phyloP scores from a whole-genome alignment of 2,888 invertebrate species.

The Boloria selene region DNA sequence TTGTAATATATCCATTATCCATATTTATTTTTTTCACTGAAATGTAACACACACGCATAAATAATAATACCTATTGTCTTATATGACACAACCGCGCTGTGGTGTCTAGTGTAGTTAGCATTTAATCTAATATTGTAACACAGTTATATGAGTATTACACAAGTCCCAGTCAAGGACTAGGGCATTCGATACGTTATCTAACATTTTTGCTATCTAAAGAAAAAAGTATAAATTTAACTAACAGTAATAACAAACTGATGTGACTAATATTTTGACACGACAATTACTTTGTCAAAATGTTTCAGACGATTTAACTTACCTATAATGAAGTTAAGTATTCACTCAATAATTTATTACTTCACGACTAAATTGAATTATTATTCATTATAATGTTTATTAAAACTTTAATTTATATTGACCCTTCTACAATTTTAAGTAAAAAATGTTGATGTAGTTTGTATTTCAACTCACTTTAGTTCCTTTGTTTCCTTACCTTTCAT shows the following conservation, averaged over 20 bases:
- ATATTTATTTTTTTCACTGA: not conserved
- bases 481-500: slow-evolving; percentile 18
- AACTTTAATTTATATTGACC: no score
- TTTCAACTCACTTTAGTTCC: slow-evolving; percentile 3
- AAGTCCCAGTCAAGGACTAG: slow-evolving; percentile 33
- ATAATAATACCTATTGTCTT: not conserved
- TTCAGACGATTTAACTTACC: no score
- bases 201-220: slow-evolving; percentile 20
- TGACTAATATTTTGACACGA: not conserved
- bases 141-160: slow-evolving; percentile 34
- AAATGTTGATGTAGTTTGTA: not conserved
- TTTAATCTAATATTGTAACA: slow-evolving; percentile 39
- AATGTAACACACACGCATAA: not conserved
- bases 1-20: not conserved
- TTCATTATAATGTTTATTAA: no score
- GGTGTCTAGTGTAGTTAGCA: slow-evolving; percentile 1
- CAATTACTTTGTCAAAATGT: not conserved
- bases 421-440: no score
- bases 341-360: no score
- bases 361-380: no score
- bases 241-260: no score
- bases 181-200: slow-evolving; percentile 35
- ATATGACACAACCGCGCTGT: slow-evolving; percentile 1
- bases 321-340: no score
- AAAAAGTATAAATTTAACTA: not conserved